A percentile compares a stretch with the other conserved stretches of the same genome.
phyloP scores from a whole-genome alignment of 2,888 invertebrate genomes.

The Torymus aiolomorphi region DNA sequence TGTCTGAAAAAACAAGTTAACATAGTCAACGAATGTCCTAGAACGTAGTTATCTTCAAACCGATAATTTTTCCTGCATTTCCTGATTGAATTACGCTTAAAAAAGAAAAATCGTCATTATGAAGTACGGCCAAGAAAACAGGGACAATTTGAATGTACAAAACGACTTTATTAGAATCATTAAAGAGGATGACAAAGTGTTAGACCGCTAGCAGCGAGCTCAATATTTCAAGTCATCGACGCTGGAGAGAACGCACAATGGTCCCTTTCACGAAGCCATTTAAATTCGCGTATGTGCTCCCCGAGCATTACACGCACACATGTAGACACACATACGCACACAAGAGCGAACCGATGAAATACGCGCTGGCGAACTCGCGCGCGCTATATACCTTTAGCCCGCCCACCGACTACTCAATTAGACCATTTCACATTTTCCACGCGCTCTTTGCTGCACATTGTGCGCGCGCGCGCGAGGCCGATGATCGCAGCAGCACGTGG shows the following conservation, averaged over 20 bases:
- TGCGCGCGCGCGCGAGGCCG: constrained; percentile 53
- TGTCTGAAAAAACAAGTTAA: no score
- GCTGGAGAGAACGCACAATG: constrained; percentile 32
- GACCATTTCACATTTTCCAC: constrained; percentile 69
- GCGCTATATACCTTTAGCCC: constrained; percentile 53
- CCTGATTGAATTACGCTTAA: background rate
- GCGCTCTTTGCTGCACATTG: constrained; percentile 65
- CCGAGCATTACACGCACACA: background rate
- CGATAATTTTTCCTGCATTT: background rate
- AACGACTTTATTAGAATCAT: constrained; percentile 31
- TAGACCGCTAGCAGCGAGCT: background rate
- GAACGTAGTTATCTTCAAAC: background rate
- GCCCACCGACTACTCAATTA: constrained; percentile 69
- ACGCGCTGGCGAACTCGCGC: constrained; percentile 9
- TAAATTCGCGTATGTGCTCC: constrained; percentile 37
- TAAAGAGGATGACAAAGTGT: constrained; percentile 37
- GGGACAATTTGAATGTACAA: no score
- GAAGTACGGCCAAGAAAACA: no score
- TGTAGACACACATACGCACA: background rate
- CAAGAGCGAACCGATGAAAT: constrained; percentile 30
- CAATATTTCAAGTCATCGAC: constrained; percentile 33
- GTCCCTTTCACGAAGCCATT: constrained; percentile 36
- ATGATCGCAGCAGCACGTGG: constrained; percentile 67
- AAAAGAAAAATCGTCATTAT: background rate
- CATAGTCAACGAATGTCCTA: no score